phyloP scores from a whole-genome alignment of 2,888 invertebrate species.

The Prenolepis imparis region DNA sequence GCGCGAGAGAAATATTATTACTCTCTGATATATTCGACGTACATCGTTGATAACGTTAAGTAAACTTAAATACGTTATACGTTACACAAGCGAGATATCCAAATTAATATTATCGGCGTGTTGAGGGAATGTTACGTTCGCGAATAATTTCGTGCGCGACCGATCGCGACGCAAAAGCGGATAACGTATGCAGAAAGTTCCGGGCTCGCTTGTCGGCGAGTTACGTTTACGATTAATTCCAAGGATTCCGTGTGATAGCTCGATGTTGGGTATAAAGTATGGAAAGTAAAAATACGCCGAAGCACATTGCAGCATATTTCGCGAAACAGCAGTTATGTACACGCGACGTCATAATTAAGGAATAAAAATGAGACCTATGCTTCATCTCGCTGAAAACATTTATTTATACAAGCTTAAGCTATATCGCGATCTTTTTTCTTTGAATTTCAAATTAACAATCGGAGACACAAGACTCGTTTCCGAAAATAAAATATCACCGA shows the following conservation, averaged over 20 bases:
- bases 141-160: conserved; percentile 14
- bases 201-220: conserved; percentile 32
- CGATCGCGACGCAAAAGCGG: conserved; percentile 8
- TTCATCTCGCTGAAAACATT: background rate
- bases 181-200: conserved; percentile 46
- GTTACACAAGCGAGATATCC: conserved; percentile 17
- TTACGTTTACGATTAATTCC: conserved; percentile 51
- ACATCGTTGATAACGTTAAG: conserved; percentile 4
- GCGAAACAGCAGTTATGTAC: conserved; percentile 55
- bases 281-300: conserved; percentile 23
- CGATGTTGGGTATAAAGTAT: conserved; percentile 34
- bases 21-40: background rate
- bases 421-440: conserved; percentile 5
- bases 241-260: conserved; percentile 48
- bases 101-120: background rate
- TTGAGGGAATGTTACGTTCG: conserved; percentile 26
- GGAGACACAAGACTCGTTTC: background rate
- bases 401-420: conserved; percentile 11
- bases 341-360: conserved; percentile 68
- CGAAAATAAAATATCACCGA: conserved; percentile 4
- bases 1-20: conserved; percentile 35
- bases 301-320: conserved; percentile 19
- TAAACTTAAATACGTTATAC: conserved; percentile 10
- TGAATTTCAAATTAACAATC: conserved; percentile 20
- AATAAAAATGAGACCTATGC: conserved; percentile 36